Conservation (phyloP, 2,888 invertebrate species). For the Lithodes maja region DNA sequence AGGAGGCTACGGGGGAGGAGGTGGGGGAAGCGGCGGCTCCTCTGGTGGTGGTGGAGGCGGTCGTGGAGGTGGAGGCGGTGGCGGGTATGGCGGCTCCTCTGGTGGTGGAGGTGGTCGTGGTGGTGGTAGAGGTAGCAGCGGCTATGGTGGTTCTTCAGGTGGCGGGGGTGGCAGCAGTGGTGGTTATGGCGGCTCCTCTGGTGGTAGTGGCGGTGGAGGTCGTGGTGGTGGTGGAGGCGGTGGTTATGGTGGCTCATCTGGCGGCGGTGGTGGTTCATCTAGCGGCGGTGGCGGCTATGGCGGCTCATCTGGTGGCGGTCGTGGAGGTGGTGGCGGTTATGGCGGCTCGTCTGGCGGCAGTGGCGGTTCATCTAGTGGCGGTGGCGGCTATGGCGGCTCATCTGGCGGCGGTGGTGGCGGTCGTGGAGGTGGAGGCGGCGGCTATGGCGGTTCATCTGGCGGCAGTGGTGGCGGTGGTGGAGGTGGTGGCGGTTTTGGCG, state of each 20-base stretch:
- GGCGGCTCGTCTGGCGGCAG: neutral
- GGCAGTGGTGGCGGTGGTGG: neutral
- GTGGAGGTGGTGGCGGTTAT: neutral
- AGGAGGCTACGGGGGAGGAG: neutral
- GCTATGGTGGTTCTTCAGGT: neutral
- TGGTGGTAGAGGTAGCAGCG: neutral
- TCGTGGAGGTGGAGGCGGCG: neutral
- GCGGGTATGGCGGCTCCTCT: neutral
- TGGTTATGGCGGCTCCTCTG: too few species aligned
- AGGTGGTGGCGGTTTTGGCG: neutral
- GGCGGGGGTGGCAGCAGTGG: too few species aligned
- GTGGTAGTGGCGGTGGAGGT: too few species aligned
- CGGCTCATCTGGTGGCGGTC: neutral
- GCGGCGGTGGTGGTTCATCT: too few species aligned
- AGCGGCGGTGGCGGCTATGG: neutral
- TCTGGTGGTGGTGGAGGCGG: neutral
- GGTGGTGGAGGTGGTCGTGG: neutral
- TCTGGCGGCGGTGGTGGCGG: neutral
- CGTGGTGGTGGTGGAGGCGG: too few species aligned
- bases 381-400: neutral
- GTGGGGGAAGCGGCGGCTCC: neutral
- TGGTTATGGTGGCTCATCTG: too few species aligned
- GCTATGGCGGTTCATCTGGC: neutral
- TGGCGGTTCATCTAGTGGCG: neutral
- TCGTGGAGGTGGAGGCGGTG: neutral